Evolutionary conservation across 2,113 vertebrate species (phyloP).

Genomic region (Ranitomeya variabilis): DNA sequence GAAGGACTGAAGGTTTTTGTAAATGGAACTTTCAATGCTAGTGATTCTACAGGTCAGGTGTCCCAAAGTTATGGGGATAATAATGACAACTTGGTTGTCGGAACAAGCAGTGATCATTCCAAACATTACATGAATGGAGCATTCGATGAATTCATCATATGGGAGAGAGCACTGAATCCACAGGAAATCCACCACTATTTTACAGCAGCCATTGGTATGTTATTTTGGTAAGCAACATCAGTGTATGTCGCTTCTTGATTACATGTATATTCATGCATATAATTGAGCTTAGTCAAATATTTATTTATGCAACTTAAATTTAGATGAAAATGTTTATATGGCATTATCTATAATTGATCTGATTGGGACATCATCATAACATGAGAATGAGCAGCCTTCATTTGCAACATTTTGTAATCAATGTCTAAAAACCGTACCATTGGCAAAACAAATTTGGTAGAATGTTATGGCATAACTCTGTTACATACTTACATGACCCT

Average conservation of each 20-base stretch:
- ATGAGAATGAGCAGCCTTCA: not conserved
- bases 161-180: slow-evolving; percentile 85
- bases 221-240: slow-evolving; percentile 58
- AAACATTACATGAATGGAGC: slow-evolving; percentile 74
- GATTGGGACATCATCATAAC: not conserved
- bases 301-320: not conserved
- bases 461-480: not conserved
- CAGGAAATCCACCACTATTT: slow-evolving; percentile 84
- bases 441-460: not conserved
- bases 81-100: slow-evolving; percentile 73
- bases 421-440: not conserved
- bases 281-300: not conserved
- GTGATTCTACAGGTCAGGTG: slow-evolving; percentile 72
- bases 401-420: not conserved
- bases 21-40: slow-evolving; percentile 81
- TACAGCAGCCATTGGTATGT: slow-evolving; percentile 82
- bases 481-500: not conserved
- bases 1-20: slow-evolving; percentile 89
- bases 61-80: slow-evolving; percentile 78
- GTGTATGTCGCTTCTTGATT: slow-evolving; percentile 38
- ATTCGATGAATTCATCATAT: slow-evolving; percentile 95
- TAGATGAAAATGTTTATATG: not conserved
- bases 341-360: not conserved
- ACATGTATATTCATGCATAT: slow-evolving; percentile 19
- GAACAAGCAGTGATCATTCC: slow-evolving; percentile 65